Percentiles rank a stretch among this genome's conserved stretches.
Conservation (phyloP, 2,888 invertebrate species). For the Lithosia quadra region DNA sequence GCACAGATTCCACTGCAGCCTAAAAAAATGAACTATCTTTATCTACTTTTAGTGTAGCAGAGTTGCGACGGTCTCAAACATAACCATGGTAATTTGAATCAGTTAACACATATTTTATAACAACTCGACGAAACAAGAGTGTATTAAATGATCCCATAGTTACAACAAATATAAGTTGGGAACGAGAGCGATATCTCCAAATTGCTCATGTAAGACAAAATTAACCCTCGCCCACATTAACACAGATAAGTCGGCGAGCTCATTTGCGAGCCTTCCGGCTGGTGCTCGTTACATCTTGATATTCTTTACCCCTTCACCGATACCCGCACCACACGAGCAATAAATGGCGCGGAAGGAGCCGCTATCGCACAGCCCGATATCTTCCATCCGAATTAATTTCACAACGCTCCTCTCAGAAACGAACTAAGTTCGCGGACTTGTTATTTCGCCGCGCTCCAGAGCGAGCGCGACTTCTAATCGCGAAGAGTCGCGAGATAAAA, state of each 20-base stretch:
- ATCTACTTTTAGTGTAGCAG: neutral
- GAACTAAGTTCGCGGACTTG: conserved; percentile 85
- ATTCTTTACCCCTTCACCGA: conserved; percentile 87
- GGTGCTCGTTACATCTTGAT: conserved; percentile 86
- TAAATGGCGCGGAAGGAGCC: conserved; percentile 86
- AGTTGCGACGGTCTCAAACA: neutral
- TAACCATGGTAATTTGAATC: neutral
- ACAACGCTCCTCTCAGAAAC: conserved; percentile 77
- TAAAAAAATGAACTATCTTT: neutral
- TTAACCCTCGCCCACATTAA: conserved; percentile 86
- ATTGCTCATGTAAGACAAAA: conserved; percentile 86
- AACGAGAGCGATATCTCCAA: conserved; percentile 79
- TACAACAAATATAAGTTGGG: conserved; percentile 73
- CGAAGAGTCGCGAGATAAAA: conserved; percentile 84
- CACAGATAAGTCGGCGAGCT: conserved; percentile 86
- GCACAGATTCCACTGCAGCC: neutral
- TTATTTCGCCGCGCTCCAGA: conserved; percentile 80
- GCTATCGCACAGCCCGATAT: conserved; percentile 85
- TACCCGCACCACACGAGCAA: conserved; percentile 85
- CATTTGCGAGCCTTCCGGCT: conserved; percentile 87
- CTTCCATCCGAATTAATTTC: conserved; percentile 87
- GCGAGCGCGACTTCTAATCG: conserved; percentile 79
- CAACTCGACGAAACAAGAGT: conserved; percentile 24
- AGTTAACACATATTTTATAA: neutral
- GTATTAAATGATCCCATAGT: conserved; percentile 51